These are phyloP conservation scores for Caenorhabditis uteleia DNA, from an alignment of 2,888 invertebrate species.

Conservation along the genomic window DNA sequence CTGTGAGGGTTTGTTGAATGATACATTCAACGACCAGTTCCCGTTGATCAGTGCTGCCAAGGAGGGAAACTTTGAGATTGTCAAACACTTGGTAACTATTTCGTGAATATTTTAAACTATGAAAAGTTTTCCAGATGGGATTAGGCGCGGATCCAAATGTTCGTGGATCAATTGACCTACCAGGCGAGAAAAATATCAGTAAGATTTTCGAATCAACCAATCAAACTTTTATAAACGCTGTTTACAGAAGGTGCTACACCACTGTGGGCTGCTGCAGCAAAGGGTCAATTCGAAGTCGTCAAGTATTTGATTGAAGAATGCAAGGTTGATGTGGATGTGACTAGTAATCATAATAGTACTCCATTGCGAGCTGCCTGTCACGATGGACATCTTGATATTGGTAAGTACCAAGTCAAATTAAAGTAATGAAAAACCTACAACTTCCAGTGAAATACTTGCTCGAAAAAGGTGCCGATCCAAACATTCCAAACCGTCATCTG, in stretches of 20 bases:
- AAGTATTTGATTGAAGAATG: conserved; percentile 72
- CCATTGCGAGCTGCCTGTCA: conserved; percentile 93
- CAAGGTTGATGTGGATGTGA: conserved; percentile 90
- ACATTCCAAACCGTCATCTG: conserved; percentile 84
- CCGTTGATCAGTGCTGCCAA: conserved; percentile 93
- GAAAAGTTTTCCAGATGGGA: conserved; percentile 44
- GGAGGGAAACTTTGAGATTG: conserved; percentile 91
- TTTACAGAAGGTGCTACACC: conserved; percentile 84
- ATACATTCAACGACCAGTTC: conserved; percentile 77
- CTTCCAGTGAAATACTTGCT: conserved; percentile 81
- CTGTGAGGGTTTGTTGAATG: conserved; percentile 38
- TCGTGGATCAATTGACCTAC: conserved; percentile 81
- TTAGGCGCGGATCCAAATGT: conserved; percentile 60
- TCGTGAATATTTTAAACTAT: neutral
- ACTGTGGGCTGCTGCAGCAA: conserved; percentile 96
- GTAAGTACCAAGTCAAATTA: conserved; percentile 41
- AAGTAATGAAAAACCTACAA: neutral
- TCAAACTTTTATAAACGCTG: too few relatives aligned
- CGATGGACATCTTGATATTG: conserved; percentile 93
- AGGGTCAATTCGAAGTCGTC: conserved; percentile 80
- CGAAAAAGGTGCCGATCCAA: conserved; percentile 90
- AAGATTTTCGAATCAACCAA: conserved; percentile 11
- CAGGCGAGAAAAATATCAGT: conserved; percentile 92
- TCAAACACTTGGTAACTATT: conserved; percentile 86
- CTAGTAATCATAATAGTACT: conserved; percentile 91